Conservation (phyloP, 2,113 vertebrate genomes). For the Scomber scombrus region DNA sequence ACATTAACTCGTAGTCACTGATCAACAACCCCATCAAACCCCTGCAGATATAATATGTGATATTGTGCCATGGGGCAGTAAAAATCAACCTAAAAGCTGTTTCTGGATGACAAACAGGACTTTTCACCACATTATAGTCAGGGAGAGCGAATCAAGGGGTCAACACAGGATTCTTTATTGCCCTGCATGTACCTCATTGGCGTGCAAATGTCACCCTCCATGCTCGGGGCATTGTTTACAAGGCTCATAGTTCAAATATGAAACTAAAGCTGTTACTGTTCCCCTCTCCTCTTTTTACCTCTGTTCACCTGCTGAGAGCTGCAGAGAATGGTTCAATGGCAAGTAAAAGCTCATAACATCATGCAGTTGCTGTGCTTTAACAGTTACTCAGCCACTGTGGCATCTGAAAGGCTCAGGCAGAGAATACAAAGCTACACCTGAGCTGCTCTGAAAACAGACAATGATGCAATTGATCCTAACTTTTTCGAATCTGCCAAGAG, state of each 20-base stretch:
- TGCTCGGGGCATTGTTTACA: constrained; percentile 43
- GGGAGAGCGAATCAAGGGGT: constrained; percentile 27
- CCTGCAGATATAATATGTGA: constrained; percentile 24
- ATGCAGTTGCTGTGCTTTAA: constrained; percentile 35
- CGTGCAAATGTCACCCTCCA: constrained; percentile 44
- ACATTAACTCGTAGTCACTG: constrained; percentile 33
- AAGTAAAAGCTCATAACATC: constrained; percentile 59
- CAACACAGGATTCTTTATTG: constrained; percentile 31
- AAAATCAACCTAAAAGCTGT: not conserved
- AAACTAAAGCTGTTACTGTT: constrained; percentile 64
- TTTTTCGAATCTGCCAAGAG: constrained; percentile 29
- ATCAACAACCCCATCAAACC: constrained; percentile 32
- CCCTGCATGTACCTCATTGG: constrained; percentile 12
- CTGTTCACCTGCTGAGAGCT: constrained; percentile 53
- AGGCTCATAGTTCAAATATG: constrained; percentile 53
- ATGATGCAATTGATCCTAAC: constrained; percentile 36
- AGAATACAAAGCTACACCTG: constrained; percentile 55
- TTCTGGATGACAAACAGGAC: constrained; percentile 6
- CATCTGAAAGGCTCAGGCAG: constrained; percentile 28
- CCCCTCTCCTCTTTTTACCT: constrained; percentile 53
- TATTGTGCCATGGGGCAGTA: constrained; percentile 1
- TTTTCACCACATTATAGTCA: constrained; percentile 31
- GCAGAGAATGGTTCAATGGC: constrained; percentile 60
- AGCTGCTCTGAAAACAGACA: constrained; percentile 50
- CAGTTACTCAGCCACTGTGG: constrained; percentile 47